phyloP scores from a whole-genome alignment of 2,113 vertebrate species.

The Eptesicus fuscus region DNA sequence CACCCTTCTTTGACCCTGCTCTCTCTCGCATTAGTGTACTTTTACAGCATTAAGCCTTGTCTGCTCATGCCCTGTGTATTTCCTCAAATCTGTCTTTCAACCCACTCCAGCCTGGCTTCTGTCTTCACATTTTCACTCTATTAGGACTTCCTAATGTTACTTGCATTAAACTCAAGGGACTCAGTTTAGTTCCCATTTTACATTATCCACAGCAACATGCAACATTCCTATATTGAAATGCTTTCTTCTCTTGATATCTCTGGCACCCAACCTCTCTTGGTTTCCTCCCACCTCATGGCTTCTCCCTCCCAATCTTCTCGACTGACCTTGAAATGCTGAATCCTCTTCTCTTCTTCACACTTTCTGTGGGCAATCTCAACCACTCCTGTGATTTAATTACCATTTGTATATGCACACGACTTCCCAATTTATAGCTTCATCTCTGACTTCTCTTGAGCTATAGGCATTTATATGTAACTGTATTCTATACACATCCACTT shows the following conservation, averaged over 20 bases:
- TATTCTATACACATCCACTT: not conserved
- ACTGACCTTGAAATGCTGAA: not conserved
- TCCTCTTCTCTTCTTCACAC: not conserved
- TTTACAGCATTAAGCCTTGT: not conserved
- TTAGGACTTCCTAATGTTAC: not conserved
- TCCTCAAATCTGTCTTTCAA: not conserved
- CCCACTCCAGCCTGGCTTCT: not conserved
- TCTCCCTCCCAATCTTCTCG: not conserved
- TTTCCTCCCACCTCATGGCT: not conserved
- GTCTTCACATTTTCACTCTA: not conserved
- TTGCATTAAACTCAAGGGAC: not conserved
- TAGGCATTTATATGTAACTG: not conserved
- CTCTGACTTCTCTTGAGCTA: not conserved
- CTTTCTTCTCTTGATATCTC: not conserved
- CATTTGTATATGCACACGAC: not conserved
- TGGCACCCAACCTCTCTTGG: not conserved
- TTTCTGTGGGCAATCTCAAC: not conserved
- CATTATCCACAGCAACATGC: not conserved
- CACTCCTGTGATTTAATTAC: not conserved
- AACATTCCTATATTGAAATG: not conserved
- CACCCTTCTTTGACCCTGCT: not conserved
- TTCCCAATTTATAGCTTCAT: not conserved
- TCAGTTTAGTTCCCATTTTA: slow-evolving; percentile 9
- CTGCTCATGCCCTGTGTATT: not conserved
- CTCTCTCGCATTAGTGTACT: not conserved